A percentile compares a stretch with the other conserved stretches of the same genome.
Conservation (phyloP, 2,888 invertebrate species). For the Clistopyga incitator region DNA sequence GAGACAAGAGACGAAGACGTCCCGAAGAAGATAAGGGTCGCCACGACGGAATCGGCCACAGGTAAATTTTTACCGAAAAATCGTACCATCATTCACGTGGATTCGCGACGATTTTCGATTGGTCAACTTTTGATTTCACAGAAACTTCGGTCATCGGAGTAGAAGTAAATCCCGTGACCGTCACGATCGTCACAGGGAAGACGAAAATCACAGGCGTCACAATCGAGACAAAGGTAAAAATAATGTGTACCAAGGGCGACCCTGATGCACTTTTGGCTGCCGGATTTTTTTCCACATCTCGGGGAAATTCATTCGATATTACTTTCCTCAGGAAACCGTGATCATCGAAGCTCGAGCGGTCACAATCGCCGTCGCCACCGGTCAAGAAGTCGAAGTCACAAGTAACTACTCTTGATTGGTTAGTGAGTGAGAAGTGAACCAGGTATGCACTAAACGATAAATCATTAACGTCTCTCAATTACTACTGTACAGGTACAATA, state of each 20-base stretch:
- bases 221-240: constrained; percentile 82
- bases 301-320: constrained; percentile 18
- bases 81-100: constrained; percentile 10
- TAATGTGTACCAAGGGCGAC: too few species aligned
- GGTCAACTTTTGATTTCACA: constrained; percentile 52
- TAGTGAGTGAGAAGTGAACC: constrained; percentile 84
- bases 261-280: too few species aligned
- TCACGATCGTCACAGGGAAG: constrained; percentile 82
- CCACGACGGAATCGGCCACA: constrained; percentile 78
- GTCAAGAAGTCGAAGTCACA: constrained; percentile 84
- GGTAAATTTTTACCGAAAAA: constrained; percentile 70
- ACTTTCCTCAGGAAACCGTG: constrained; percentile 77
- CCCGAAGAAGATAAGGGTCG: constrained; percentile 80
- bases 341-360: constrained; percentile 81
- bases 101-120: background rate
- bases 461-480: constrained; percentile 84
- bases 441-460: constrained; percentile 83
- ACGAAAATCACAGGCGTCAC: constrained; percentile 81
- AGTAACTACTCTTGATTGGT: constrained; percentile 84
- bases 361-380: constrained; percentile 82
- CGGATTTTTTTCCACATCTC: background rate
- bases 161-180: constrained; percentile 82
- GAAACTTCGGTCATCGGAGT: constrained; percentile 80
- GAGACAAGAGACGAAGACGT: constrained; percentile 78
- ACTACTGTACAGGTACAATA: constrained; percentile 82